Base-by-base conservation (phyloP, 2,113 vertebrate species). In the Xenus cinereus region DNA sequence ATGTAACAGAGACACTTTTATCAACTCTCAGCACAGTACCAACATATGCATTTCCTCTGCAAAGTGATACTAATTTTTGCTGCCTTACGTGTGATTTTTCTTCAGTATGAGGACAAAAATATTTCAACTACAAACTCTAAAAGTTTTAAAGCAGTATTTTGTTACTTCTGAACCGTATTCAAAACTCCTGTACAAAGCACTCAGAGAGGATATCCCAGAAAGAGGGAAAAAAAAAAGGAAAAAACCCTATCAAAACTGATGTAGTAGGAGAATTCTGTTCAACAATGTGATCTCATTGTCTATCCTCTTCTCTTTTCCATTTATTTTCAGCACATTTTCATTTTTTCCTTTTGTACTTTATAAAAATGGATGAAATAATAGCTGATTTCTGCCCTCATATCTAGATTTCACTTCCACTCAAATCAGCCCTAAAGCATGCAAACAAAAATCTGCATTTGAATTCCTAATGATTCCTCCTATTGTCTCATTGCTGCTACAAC, bases 401-500 rank as follows among this genome's bases (percentile, higher is more conserved):
- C 80, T 95, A 93, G 90, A 93, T 92, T 96, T 97, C 83, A 73
- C 92, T 96, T 96, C 95, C 77, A 84, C 89, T 94, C 95, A 96
- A 96, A 97, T 93, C 88, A 94, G 14, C 89, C 46, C 46, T 78
- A 95, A 94, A 96, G 96, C 93, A 93, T 76, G 77, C 92, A 97
- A 98, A 98, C 97, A 98, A 85, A 96, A 98, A 95, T 97, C 95
- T 98, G 84, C 96, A 98, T 98, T 96, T 98, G 97, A 98, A 98
- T 98, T 97, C 97, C 96, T 98, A 98, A 98, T 98, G 97, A 97
- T 96, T 97, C 97, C 93, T 98, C 97, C 97, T 90, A 97, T 98
- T 98, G 98, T 98, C 93, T 98, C 97, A 95, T 97, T 98, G 98
- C 97, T 97, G 96, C 97, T 97, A 97, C 97, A 98, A 98, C 97